phyloP scores from a whole-genome alignment of 1,140 invertebrate species.

The Atta cephalotes region DNA sequence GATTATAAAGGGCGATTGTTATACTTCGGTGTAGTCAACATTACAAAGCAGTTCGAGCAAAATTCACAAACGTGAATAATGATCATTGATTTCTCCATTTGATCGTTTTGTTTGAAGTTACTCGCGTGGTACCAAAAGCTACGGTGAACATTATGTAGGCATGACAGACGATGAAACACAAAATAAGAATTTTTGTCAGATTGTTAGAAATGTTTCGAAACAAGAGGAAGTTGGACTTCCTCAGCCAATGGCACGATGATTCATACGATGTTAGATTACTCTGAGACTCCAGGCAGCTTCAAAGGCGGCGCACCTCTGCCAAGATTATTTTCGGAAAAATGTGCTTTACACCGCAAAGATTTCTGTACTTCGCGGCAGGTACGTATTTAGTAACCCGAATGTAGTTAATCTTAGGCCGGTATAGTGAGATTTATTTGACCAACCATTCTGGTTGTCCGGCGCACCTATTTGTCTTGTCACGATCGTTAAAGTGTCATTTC shows the following conservation, averaged over 20 bases:
- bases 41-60: background rate
- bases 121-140: conserved; percentile 42
- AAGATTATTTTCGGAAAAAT: conserved; percentile 78
- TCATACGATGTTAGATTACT: conserved; percentile 69
- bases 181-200: conserved; percentile 59
- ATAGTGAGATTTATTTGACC: conserved; percentile 76
- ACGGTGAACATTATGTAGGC: conserved; percentile 6
- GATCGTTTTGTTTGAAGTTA: conserved; percentile 51
- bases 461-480: conserved; percentile 74
- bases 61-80: conserved; percentile 39
- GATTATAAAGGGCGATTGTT: background rate
- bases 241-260: conserved; percentile 59
- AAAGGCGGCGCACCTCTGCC: conserved; percentile 65
- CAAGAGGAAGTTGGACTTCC: conserved; percentile 49
- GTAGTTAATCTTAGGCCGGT: conserved; percentile 76
- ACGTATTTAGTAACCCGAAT: conserved; percentile 74
- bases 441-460: conserved; percentile 72
- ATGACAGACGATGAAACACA: conserved; percentile 51
- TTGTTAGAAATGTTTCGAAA: conserved; percentile 58
- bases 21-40: background rate
- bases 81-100: conserved; percentile 56
- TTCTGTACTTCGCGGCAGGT: conserved; percentile 68
- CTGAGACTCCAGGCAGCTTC: conserved; percentile 64
- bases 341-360: conserved; percentile 71
- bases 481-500: conserved; percentile 80